Evolutionary conservation across 2,888 invertebrate genomes (phyloP).

Genomic region (Orgyia antiqua): DNA sequence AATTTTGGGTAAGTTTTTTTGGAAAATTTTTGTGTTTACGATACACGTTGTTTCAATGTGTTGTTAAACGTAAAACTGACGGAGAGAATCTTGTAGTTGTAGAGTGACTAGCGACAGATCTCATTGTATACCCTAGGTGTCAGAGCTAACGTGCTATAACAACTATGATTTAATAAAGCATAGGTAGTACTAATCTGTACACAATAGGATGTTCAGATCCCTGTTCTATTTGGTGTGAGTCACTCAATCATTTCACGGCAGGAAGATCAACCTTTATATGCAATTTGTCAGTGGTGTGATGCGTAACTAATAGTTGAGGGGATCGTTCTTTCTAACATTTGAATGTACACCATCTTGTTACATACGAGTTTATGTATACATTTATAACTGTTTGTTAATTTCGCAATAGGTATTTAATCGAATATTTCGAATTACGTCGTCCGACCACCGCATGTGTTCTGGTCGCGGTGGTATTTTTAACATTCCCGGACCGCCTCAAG

Average conservation of each 20-base stretch:
- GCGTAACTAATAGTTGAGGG: constrained; percentile 10
- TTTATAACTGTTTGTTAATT: constrained; percentile 12
- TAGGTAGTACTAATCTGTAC: too few relatives aligned
- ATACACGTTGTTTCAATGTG: too few relatives aligned
- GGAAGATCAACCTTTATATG: constrained; percentile 32
- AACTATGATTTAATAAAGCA: too few relatives aligned
- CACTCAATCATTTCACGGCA: constrained; percentile 30
- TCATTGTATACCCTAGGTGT: too few relatives aligned
- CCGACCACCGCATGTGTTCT: constrained; percentile 44
- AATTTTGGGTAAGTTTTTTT: too few relatives aligned
- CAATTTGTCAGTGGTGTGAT: constrained; percentile 25
- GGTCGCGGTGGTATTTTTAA: constrained; percentile 72
- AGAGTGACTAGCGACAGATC: too few relatives aligned
- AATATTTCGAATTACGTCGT: constrained; percentile 44
- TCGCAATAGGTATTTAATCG: constrained; percentile 35
- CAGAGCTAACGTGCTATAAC: too few relatives aligned
- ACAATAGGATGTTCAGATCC: constrained; percentile 26
- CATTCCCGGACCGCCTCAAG: constrained; percentile 76
- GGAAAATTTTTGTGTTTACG: too few relatives aligned
- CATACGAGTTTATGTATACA: too few relatives aligned
- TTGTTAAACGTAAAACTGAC: too few relatives aligned
- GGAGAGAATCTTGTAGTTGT: too few relatives aligned
- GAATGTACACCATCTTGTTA: too few relatives aligned
- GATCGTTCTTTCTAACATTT: constrained; percentile 1
- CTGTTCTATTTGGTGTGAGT: constrained; percentile 27